A percentile compares a stretch with the other conserved stretches of the same genome.
Conservation (phyloP, 2,888 invertebrate genomes). For the Melanostoma mellinum region DNA sequence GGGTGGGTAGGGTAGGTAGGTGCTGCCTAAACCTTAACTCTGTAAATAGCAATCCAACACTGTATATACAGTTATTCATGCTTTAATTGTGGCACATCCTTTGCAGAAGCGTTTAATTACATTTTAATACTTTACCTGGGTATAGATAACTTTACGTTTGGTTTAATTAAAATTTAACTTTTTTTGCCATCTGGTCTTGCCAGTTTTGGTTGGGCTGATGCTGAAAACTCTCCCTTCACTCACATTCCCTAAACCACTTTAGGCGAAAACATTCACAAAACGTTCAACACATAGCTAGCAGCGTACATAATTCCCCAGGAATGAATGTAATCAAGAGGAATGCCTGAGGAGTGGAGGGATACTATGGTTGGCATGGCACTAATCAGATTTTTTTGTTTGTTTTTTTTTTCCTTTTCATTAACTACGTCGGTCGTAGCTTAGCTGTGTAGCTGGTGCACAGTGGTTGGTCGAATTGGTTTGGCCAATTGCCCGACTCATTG, state of each 20-base stretch:
- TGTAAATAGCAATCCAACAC: neutral
- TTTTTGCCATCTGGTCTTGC: constrained; percentile 27
- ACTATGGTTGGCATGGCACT: constrained; percentile 19
- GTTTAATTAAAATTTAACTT: constrained; percentile 63
- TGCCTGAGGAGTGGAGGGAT: constrained; percentile 3
- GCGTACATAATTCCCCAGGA: constrained; percentile 32
- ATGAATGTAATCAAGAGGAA: constrained; percentile 50
- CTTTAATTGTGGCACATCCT: constrained; percentile 12
- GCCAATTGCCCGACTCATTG: constrained; percentile 40
- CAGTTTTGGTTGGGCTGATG: neutral
- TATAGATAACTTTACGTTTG: constrained; percentile 46
- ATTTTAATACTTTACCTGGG: constrained; percentile 29
- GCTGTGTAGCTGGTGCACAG: neutral
- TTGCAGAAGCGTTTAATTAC: constrained; percentile 32
- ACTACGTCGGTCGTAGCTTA: constrained; percentile 16
- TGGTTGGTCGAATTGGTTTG: constrained; percentile 4
- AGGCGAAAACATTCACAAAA: constrained; percentile 26
- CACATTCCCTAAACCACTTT: constrained; percentile 28
- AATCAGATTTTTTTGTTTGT: constrained; percentile 31
- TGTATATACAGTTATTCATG: neutral
- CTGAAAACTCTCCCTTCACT: neutral
- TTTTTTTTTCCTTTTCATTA: constrained; percentile 52
- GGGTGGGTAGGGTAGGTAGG: too few species aligned
- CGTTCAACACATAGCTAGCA: constrained; percentile 34
- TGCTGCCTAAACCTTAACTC: too few species aligned